Percentiles rank a stretch among this genome's conserved stretches.
phyloP scores from a whole-genome alignment of 2,797 vertebrate genomes.

The Lemur catta region DNA sequence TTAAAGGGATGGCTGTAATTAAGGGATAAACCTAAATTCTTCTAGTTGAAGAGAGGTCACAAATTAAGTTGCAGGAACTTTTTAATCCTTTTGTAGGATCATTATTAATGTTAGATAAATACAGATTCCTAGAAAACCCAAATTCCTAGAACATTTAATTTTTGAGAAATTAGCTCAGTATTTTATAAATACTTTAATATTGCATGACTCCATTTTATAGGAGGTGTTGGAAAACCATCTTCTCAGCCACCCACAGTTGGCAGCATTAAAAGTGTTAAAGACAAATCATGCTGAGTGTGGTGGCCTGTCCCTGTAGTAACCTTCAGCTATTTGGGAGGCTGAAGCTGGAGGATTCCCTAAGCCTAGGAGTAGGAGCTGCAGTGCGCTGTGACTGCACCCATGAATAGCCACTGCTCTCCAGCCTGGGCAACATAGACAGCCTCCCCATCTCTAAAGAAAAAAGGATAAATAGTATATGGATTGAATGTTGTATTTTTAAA shows the following conservation, averaged over 20 bases:
- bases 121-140: neutral
- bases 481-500: slow-evolving; percentile 49
- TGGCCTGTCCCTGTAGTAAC: neutral
- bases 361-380: neutral
- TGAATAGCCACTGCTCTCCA: neutral
- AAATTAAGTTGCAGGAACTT: neutral
- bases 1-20: neutral
- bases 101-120: slow-evolving; percentile 37
- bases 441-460: neutral
- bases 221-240: neutral
- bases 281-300: neutral
- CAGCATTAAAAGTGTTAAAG: neutral
- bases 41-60: neutral
- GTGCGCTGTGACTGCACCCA: neutral
- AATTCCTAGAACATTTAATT: neutral
- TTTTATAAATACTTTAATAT: neutral
- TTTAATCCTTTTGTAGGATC: neutral
- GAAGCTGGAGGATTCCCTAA: neutral
- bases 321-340: neutral
- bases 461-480: neutral
- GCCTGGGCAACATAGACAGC: neutral
- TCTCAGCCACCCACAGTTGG: neutral
- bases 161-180: slow-evolving; percentile 27
- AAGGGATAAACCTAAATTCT: neutral
- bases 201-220: neutral